Conservation (phyloP, 2,113 vertebrate genomes). For the Psilopsiagon aurifrons region DNA sequence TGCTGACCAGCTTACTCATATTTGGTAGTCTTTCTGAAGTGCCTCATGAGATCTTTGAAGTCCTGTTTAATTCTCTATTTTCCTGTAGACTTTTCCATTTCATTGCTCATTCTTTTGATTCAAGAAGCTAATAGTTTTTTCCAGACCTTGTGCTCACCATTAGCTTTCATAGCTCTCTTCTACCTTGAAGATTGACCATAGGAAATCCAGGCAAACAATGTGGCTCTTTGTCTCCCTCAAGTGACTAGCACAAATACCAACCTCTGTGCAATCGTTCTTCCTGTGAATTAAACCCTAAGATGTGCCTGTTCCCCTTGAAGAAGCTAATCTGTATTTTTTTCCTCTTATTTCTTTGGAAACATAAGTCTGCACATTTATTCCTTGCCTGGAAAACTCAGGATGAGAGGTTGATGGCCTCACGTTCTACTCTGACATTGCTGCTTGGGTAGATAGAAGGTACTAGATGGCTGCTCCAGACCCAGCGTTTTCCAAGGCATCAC, state of each 20-base stretch:
- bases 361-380: neutral
- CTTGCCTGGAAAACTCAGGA: neutral
- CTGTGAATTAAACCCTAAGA: neutral
- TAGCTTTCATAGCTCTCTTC: neutral
- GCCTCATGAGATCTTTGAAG: neutral
- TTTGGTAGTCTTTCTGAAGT: neutral
- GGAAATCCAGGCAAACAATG: neutral
- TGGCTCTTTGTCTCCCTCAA: slow-evolving; percentile 55
- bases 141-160: neutral
- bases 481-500: neutral
- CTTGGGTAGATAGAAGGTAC: neutral
- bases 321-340: rapidly evolving
- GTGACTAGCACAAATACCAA: slow-evolving; percentile 1
- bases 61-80: neutral
- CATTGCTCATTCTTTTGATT: neutral
- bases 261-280: neutral
- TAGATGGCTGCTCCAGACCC: neutral
- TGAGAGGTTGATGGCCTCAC: neutral
- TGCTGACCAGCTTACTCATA: neutral
- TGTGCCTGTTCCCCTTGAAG: neutral
- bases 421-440: neutral
- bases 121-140: neutral
- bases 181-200: neutral
- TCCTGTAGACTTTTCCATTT: neutral
- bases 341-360: neutral